Base-by-base conservation (phyloP, 2,113 vertebrate genomes). In the Mobula hypostoma region DNA sequence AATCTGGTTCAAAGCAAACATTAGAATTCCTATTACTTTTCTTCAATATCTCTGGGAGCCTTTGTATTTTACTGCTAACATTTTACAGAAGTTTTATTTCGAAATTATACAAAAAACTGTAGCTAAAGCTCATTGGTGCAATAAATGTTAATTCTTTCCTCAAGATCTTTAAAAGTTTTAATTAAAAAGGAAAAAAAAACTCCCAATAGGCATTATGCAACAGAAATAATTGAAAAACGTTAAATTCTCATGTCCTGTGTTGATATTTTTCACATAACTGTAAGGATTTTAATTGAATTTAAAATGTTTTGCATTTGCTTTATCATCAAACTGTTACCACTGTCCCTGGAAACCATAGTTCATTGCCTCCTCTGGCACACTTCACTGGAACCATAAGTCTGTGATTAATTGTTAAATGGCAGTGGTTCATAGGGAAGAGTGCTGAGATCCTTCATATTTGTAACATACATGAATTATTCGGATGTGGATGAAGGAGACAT, bases 221-320 rank as follows among this genome's bases (percentile, higher is more conserved):
- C 19, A 24, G n/a, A 92, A 32, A 19, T 92, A 63, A 21, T 92
- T 72, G 88, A 92, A 92, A 63, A 70, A 48, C n/a, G 9, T 88
- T 92, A 92, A 68, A 63, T 92, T 72, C 88, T 63, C 88, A 63
- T 92, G 63, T 70, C 36, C 63, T 72, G 88, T 15, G 8, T 92
- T 92, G 66, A 68, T 36, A 21, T 91, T 90, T 91, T 21, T 36
- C 2, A 87, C 14, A 14, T 70, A 24, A 32, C 32, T 92, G 66
- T 92, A 48, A 29, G 40, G 32, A 92, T 40, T 72, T 92, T 70
- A 92, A 92, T 92, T 92, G 66, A 92, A 70, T 92, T 68, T 68
- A 63, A 92, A 70, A 92, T 21, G 66, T 68, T 92, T 92, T 92
- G 88, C 32, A 63, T 72, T 63, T 70, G 32, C 7, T 92, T 48